These are phyloP conservation scores for Chrysemys picta DNA, from an alignment of 2,113 vertebrate genomes.

Conservation along the genomic window DNA sequence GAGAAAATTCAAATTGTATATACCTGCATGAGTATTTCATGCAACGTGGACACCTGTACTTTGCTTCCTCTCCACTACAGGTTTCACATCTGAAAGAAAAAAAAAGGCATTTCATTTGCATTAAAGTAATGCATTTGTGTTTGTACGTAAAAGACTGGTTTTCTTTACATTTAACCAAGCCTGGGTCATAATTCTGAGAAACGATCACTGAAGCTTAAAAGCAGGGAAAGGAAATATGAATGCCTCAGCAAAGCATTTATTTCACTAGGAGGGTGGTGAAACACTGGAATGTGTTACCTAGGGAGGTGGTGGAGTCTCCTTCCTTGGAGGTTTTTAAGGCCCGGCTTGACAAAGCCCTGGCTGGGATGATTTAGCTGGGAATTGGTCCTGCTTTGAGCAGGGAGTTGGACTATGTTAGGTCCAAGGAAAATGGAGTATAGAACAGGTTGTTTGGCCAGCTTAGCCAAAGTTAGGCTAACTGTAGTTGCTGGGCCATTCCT, in stretches of 20 bases:
- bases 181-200: neutral
- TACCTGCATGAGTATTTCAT: constrained; percentile 93
- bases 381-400: no score
- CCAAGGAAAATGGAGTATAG: no score
- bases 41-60: constrained; percentile 93
- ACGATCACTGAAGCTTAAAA: neutral
- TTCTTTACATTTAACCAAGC: neutral
- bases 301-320: no score
- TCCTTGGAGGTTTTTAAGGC: no score
- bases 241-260: neutral
- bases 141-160: neutral
- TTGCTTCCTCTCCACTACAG: constrained; percentile 88
- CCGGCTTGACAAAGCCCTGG: no score
- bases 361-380: no score
- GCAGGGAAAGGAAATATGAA: neutral
- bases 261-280: no score
- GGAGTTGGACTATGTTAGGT: no score
- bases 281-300: no score
- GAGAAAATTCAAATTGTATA: neutral
- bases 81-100: constrained; percentile 86
- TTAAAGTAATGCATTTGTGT: neutral
- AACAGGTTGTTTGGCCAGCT: no score
- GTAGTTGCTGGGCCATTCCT: no score
- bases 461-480: no score
- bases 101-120: neutral